phyloP scores from a whole-genome alignment of 2,797 vertebrate genomes.

The Antrozous pallidus region DNA sequence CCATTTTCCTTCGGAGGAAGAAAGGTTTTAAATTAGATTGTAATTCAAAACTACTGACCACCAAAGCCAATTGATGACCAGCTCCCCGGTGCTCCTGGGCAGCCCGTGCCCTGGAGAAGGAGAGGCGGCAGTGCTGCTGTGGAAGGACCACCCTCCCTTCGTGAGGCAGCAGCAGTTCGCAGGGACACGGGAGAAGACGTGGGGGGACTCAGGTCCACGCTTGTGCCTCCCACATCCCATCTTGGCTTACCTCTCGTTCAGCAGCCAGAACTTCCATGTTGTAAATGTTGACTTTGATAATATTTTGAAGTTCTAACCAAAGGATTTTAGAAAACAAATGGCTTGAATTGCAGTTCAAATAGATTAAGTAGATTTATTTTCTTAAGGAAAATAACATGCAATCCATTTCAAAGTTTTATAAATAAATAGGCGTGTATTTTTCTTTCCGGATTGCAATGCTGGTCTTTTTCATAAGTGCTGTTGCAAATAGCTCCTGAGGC shows the following conservation, averaged over 20 bases:
- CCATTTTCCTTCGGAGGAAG: background rate
- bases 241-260: background rate
- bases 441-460: background rate
- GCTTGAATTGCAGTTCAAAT: slow-evolving; percentile 64
- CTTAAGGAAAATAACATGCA: slow-evolving; percentile 45
- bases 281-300: slow-evolving; percentile 47
- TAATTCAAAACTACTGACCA: background rate
- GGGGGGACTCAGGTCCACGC: background rate
- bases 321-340: slow-evolving; percentile 50
- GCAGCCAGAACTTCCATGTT: background rate
- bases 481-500: background rate
- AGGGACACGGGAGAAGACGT: too few species aligned
- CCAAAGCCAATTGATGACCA: background rate
- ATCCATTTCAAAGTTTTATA: slow-evolving; percentile 43
- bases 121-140: background rate
- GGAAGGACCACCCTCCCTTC: background rate
- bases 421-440: slow-evolving; percentile 25
- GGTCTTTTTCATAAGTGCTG: background rate
- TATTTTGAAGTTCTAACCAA: slow-evolving; percentile 53
- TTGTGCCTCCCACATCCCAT: background rate
- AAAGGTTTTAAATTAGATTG: background rate
- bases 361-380: slow-evolving; percentile 50
- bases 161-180: background rate
- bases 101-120: background rate
- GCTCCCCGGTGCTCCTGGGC: background rate